These are phyloP conservation scores for Gallinago media DNA, from an alignment of 2,113 vertebrate species.

Conservation along the genomic window DNA sequence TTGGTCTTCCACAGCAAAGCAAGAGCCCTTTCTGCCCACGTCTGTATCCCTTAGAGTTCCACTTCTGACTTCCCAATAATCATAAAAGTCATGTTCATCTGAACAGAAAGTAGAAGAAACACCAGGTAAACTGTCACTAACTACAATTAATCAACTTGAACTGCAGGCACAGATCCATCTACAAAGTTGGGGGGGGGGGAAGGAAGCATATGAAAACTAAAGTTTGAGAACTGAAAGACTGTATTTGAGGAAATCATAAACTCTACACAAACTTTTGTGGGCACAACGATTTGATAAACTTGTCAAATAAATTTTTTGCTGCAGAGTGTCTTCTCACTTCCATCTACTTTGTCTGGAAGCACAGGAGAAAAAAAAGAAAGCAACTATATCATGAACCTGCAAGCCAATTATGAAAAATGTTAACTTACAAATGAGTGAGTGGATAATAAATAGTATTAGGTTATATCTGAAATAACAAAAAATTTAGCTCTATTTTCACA, in stretches of 20 bases:
- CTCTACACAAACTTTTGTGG: not conserved
- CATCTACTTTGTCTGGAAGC: not conserved
- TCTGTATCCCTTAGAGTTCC: not conserved
- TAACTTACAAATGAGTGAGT: not conserved
- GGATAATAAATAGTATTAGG: not conserved
- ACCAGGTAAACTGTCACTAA: not conserved
- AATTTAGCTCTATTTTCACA: not conserved
- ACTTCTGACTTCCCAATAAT: not conserved
- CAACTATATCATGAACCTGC: not conserved
- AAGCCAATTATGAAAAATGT: not conserved
- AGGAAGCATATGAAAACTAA: not conserved
- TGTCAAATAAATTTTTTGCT: not conserved
- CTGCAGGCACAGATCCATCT: not conserved
- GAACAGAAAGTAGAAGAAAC: not conserved
- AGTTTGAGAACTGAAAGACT: not conserved
- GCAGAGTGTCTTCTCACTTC: not conserved
- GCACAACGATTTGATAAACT: not conserved
- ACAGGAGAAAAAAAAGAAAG: not conserved
- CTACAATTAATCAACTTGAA: not conserved
- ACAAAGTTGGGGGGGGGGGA: not conserved
- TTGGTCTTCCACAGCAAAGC: not conserved
- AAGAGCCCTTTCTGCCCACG: not conserved
- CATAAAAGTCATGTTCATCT: not conserved
- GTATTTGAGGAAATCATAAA: not conserved
- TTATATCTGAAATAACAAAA: not conserved